Evolutionary conservation across 2,113 vertebrate species (phyloP).

Genomic region (Chlorodrepanis virens): DNA sequence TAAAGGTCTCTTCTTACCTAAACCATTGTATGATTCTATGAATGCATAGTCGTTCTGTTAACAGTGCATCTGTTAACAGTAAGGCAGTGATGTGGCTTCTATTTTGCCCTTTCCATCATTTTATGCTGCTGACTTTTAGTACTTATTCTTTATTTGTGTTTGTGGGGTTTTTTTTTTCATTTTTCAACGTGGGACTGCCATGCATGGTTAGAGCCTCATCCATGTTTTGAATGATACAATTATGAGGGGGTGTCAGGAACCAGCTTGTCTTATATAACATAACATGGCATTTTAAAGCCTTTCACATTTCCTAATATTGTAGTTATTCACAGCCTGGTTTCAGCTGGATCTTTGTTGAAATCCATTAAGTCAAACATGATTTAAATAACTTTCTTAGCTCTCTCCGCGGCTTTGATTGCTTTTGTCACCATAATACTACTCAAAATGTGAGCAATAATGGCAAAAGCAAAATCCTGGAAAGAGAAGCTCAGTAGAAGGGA

Average conservation of each 20-base stretch:
- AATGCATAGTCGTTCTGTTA: not conserved
- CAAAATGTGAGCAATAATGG: not conserved
- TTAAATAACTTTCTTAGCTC: not conserved
- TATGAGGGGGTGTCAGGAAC: not conserved
- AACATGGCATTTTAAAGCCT: not conserved
- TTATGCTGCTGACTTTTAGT: not conserved
- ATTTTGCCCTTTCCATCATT: not conserved
- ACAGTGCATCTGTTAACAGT: not conserved
- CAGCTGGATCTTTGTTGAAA: not conserved
- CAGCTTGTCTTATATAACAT: not conserved
- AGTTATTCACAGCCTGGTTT: not conserved
- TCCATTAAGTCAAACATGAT: not conserved
- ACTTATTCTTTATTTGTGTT: not conserved
- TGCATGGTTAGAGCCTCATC: not conserved
- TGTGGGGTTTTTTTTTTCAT: not conserved
- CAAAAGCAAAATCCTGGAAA: slow-evolving; percentile 5
- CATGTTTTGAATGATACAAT: not conserved
- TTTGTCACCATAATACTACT: not conserved
- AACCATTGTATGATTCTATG: not conserved
- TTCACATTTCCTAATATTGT: not conserved
- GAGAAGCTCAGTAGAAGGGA: not conserved
- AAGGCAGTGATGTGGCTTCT: not conserved
- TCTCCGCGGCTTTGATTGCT: not conserved
- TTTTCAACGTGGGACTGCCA: not conserved
- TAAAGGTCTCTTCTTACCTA: not conserved